Conservation (phyloP, 2,113 vertebrate species). For the Cebidichthys violaceus region DNA sequence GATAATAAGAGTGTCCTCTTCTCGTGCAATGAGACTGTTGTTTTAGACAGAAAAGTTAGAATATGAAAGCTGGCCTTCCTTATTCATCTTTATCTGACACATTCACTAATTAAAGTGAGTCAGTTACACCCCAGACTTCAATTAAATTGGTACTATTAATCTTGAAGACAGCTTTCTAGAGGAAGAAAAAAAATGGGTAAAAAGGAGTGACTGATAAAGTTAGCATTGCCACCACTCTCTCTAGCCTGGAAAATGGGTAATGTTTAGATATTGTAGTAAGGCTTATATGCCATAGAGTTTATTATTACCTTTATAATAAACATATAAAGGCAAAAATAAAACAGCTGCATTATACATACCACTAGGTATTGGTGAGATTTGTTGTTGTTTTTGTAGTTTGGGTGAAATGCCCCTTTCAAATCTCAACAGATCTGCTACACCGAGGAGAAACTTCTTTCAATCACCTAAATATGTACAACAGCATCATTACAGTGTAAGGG, state of each 20-base stretch:
- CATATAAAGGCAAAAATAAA: not conserved
- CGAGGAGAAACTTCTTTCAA: not conserved
- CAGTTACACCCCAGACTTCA: not conserved
- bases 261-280: not conserved
- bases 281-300: not conserved
- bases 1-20: not conserved
- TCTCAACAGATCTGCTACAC: not conserved
- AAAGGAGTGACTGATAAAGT: not conserved
- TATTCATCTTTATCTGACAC: constrained; percentile 3
- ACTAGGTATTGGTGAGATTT: not conserved
- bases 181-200: not conserved
- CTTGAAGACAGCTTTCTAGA: not conserved
- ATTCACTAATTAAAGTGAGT: constrained; percentile 11
- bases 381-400: not conserved
- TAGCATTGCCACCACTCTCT: not conserved
- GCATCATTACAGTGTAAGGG: constrained; percentile 17
- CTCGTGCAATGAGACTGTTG: not conserved
- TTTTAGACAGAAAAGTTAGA: not conserved
- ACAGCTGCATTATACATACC: not conserved
- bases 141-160: constrained; percentile 14
- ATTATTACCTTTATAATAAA: not conserved
- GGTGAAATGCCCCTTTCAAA: not conserved
- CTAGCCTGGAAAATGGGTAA: too few species aligned
- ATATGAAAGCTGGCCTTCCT: constrained; percentile 6
- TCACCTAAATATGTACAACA: constrained; percentile 2